Evolutionary conservation across 1,140 invertebrate genomes (phyloP).

Genomic region (Phortica variegata): DNA sequence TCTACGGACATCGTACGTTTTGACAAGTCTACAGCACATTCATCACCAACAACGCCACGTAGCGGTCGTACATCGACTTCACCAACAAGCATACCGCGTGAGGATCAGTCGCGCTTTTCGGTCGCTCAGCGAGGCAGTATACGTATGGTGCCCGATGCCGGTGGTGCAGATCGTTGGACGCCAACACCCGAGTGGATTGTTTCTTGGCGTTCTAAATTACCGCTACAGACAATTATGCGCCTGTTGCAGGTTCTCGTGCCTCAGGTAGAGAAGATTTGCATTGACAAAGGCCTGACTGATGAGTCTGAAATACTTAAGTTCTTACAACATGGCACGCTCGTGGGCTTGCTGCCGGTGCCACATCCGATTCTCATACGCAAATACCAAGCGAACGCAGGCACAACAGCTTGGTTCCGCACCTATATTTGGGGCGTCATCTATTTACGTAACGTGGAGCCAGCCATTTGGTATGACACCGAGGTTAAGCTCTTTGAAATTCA

Average conservation of each 20-base stretch:
- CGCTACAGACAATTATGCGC: constrained; percentile 98
- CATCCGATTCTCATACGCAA: constrained; percentile 98
- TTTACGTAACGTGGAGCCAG: constrained; percentile 96
- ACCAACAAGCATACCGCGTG: constrained; percentile 18
- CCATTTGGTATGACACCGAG: constrained; percentile 99
- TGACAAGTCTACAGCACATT: constrained; percentile 22
- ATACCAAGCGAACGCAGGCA: constrained; percentile 97
- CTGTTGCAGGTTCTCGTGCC: constrained; percentile 97
- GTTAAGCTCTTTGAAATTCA: constrained; percentile 99
- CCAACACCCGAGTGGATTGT: constrained; percentile 93
- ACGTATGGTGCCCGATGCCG: constrained; percentile 40
- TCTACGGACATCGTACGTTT: constrained; percentile 28
- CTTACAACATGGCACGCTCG: constrained; percentile 97
- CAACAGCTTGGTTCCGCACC: constrained; percentile 98
- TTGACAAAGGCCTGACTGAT: constrained; percentile 98
- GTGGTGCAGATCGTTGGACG: constrained; percentile 64
- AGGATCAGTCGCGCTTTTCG: constrained; percentile 42
- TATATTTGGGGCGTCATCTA: constrained; percentile 99
- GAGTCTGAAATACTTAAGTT: constrained; percentile 99
- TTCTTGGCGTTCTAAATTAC: constrained; percentile 95
- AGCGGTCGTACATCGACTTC: constrained; percentile 28
- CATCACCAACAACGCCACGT: constrained; percentile 11
- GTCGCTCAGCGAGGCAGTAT: constrained; percentile 52
- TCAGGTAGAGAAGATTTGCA: constrained; percentile 99
- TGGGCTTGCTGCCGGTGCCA: constrained; percentile 95